Conservation (phyloP, 2,888 invertebrate species). For the Idaea aversata region DNA sequence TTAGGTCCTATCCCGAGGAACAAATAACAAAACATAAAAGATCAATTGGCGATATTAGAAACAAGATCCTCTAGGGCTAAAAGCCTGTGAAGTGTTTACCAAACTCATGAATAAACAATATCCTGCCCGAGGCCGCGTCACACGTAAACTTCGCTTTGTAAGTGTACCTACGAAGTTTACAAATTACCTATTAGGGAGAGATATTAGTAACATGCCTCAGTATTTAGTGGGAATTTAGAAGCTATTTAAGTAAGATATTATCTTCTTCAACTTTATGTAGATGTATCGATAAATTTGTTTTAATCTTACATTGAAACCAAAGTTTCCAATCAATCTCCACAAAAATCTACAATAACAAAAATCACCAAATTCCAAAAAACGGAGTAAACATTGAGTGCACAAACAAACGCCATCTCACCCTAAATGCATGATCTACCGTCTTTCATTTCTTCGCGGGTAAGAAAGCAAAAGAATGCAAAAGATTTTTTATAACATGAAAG, state of each 20-base stretch:
- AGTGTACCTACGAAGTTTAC: slow-evolving; percentile 18
- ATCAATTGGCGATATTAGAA: not conserved
- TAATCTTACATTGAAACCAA: too few species aligned
- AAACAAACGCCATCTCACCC: too few species aligned
- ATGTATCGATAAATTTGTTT: too few species aligned
- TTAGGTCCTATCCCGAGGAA: not conserved
- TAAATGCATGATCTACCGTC: not conserved
- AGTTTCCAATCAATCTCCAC: too few species aligned
- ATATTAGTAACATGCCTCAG: slow-evolving; percentile 12
- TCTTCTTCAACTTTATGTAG: not conserved
- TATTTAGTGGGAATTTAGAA: not conserved
- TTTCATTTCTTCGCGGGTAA: not conserved
- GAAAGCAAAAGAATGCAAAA: not conserved
- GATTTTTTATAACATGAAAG: not conserved
- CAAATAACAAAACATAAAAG: not conserved
- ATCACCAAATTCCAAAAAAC: too few species aligned
- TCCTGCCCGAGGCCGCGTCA: slow-evolving; percentile 28
- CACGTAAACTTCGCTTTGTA: slow-evolving; percentile 37
- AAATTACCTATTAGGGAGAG: slow-evolving; percentile 18
- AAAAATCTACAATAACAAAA: too few species aligned
- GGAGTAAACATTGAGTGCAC: too few species aligned
- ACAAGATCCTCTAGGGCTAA: not conserved
- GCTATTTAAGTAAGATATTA: not conserved
- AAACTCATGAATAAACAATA: slow-evolving; percentile 54
- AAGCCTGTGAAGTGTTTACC: slow-evolving; percentile 26